phyloP scores from a whole-genome alignment of 2,888 invertebrate species.

The Rotaria macrura region DNA sequence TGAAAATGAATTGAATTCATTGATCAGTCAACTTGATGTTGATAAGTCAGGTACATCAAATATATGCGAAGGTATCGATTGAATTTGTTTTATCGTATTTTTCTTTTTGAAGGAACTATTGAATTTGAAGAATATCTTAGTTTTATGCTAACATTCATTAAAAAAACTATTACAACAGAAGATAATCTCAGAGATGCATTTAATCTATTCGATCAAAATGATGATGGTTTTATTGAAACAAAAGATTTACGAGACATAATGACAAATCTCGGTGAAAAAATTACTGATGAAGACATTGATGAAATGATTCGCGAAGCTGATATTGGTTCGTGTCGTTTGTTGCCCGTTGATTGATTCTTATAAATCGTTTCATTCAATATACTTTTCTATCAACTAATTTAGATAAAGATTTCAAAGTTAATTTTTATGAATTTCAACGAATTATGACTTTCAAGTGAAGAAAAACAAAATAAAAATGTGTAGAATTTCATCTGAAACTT shows the following conservation, averaged over 20 bases:
- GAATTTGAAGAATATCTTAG: slow-evolving; percentile 3
- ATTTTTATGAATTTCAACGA: background rate
- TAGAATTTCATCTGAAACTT: too few relatives aligned
- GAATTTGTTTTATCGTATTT: background rate
- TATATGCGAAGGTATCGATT: background rate
- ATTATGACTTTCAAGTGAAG: background rate
- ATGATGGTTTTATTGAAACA: background rate
- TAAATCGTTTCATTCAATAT: background rate
- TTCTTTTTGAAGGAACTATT: background rate
- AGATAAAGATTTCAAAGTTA: background rate
- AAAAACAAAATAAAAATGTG: background rate
- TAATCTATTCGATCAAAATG: background rate
- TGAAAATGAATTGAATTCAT: background rate
- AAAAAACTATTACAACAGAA: background rate
- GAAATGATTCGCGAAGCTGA: background rate
- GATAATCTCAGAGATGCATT: background rate
- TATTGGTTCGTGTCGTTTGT: background rate
- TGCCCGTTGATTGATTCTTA: background rate
- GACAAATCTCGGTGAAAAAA: background rate
- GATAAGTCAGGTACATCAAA: background rate
- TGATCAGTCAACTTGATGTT: background rate
- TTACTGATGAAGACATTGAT: background rate
- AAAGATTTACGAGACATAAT: background rate
- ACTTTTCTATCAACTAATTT: background rate
- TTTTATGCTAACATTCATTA: background rate